These are phyloP conservation scores for Thamnophis elegans DNA, from an alignment of 2,797 vertebrate genomes.

Conservation along the genomic window DNA sequence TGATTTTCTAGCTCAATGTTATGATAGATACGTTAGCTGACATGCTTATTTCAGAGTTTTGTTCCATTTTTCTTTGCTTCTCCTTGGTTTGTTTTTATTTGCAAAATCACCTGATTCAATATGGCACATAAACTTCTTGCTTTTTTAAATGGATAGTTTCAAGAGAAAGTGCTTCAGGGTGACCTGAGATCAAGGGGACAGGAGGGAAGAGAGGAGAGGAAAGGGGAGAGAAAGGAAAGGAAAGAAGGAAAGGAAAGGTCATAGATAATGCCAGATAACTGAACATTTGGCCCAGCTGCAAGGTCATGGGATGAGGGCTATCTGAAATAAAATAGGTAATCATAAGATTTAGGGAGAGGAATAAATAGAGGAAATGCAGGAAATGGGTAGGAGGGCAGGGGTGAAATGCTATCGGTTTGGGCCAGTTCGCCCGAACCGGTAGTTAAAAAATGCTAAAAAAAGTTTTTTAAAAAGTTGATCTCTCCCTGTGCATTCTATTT, in stretches of 20 bases:
- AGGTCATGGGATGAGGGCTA: neutral
- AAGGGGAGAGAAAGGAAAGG: fast-evolving
- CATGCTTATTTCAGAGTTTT: neutral
- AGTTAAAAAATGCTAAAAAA: too few relatives aligned
- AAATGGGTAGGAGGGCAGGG: neutral
- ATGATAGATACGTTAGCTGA: neutral
- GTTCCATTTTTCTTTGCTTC: neutral
- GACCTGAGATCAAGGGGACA: too few relatives aligned
- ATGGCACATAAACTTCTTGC: neutral
- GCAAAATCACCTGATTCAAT: neutral
- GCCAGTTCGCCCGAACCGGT: too few relatives aligned
- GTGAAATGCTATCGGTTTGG: too few relatives aligned
- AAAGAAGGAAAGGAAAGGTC: neutral
- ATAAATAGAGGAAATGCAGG: neutral
- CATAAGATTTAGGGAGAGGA: neutral
- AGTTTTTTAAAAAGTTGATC: neutral
- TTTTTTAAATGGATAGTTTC: neutral
- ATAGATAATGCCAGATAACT: neutral
- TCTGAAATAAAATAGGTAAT: neutral
- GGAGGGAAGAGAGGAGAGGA: neutral
- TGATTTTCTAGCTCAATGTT: neutral
- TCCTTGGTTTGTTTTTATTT: neutral
- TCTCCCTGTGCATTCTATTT: neutral
- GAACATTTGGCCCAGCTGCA: neutral
- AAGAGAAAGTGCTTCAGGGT: neutral